A percentile compares a stretch with the other conserved stretches of the same genome.
Conservation (phyloP, 2,888 invertebrate genomes). For the Pandemis corylana region DNA sequence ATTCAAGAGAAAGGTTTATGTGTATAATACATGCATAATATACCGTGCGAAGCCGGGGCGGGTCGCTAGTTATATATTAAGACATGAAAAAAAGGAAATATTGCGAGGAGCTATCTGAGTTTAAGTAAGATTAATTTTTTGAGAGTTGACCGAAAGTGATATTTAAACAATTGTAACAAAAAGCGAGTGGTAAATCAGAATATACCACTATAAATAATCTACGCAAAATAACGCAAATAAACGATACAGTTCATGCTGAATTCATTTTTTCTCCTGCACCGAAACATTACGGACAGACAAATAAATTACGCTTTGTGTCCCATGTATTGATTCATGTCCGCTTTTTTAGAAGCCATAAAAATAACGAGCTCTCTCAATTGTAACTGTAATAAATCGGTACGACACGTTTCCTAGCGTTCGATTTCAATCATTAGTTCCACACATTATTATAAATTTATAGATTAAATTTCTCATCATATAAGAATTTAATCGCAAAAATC, state of each 20-base stretch:
- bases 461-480: conserved; percentile 4
- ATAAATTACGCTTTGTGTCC: conserved; percentile 75
- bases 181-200: background rate
- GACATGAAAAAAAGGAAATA: too few species aligned
- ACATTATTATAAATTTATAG: conserved; percentile 39
- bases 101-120: too few species aligned
- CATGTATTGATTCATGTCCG: conserved; percentile 72
- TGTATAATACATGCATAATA: too few species aligned
- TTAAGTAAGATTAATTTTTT: too few species aligned
- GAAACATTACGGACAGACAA: conserved; percentile 66
- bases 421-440: conserved; percentile 49
- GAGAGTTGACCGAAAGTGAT: background rate
- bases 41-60: too few species aligned
- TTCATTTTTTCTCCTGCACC: conserved; percentile 67
- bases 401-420: conserved; percentile 58
- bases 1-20: too few species aligned
- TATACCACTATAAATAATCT: conserved; percentile 68
- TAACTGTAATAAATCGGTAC: conserved; percentile 72
- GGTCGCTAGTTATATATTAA: too few species aligned
- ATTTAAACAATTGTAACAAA: background rate
- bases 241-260: conserved; percentile 53
- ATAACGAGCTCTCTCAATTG: conserved; percentile 76
- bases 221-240: conserved; percentile 67
- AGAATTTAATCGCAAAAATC: background rate
- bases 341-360: conserved; percentile 80